Evolutionary conservation across 2,113 vertebrate species (phyloP).

Genomic region (Microcebus griseorufus): DNA sequence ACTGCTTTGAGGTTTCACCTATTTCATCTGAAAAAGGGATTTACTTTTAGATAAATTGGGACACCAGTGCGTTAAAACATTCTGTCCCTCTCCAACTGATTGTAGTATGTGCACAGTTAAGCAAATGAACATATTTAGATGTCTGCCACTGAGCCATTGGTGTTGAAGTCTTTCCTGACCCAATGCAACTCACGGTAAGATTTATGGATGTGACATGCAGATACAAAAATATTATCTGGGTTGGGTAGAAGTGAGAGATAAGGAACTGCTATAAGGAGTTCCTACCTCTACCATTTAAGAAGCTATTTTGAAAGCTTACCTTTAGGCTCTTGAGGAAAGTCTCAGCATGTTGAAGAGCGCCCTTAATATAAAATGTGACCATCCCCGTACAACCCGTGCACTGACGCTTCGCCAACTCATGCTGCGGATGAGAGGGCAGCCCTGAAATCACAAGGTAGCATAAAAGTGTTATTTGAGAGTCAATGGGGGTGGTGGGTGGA

Average conservation of each 20-base stretch:
- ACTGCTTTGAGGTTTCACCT: background rate
- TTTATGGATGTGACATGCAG: background rate
- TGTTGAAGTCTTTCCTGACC: background rate
- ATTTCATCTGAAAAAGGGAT: background rate
- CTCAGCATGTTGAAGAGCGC: slow-evolving; percentile 86
- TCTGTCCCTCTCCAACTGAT: background rate
- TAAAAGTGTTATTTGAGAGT: background rate
- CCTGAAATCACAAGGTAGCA: slow-evolving; percentile 81
- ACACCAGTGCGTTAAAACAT: background rate
- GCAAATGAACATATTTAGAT: background rate
- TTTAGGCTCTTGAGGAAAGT: slow-evolving; percentile 92
- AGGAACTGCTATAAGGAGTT: background rate
- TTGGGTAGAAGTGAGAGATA: background rate
- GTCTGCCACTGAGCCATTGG: background rate
- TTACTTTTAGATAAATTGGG: background rate
- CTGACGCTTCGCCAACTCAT: slow-evolving; percentile 90
- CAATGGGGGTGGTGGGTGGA: background rate
- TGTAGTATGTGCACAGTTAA: background rate
- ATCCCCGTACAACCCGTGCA: slow-evolving; percentile 93
- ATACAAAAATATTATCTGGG: background rate
- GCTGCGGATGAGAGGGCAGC: slow-evolving; percentile 93
- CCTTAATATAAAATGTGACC: slow-evolving; percentile 94
- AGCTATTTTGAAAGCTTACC: slow-evolving; percentile 81
- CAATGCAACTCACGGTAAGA: background rate
- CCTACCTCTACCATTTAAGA: background rate